Evolutionary conservation across 2,113 vertebrate genomes (phyloP).

Genomic region (Psittacula cyanocephala): DNA sequence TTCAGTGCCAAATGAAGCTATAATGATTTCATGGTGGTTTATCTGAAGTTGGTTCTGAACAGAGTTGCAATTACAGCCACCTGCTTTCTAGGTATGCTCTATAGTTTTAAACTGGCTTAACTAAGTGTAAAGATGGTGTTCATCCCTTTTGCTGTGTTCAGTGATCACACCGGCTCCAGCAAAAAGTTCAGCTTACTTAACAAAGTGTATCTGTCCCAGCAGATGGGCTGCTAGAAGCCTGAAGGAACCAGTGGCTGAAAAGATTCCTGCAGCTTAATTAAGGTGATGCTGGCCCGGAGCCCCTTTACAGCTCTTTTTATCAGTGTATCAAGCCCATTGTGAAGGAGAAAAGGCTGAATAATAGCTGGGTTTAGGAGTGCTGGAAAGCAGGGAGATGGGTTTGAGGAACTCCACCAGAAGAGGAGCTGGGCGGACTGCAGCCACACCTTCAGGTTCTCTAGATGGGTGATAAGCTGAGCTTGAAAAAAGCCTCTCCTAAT

Average conservation of each 20-base stretch:
- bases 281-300: not conserved
- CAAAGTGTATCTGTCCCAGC: not conserved
- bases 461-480: not conserved
- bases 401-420: not conserved
- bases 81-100: not conserved
- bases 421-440: accelerated
- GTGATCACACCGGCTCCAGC: not conserved
- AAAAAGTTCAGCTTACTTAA: not conserved
- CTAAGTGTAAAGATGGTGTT: accelerated
- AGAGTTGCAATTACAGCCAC: not conserved
- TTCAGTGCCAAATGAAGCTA: not conserved
- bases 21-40: not conserved
- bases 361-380: not conserved
- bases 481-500: not conserved
- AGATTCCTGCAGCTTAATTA: not conserved
- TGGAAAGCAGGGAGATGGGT: not conserved
- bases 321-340: accelerated
- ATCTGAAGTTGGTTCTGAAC: not conserved
- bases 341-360: not conserved
- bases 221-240: not conserved
- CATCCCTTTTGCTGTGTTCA: not conserved
- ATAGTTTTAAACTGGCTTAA: not conserved
- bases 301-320: not conserved
- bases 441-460: not conserved
- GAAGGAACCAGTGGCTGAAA: not conserved